Evolutionary conservation across 1,140 invertebrate species (phyloP).

Genomic region (Magallana angulata): DNA sequence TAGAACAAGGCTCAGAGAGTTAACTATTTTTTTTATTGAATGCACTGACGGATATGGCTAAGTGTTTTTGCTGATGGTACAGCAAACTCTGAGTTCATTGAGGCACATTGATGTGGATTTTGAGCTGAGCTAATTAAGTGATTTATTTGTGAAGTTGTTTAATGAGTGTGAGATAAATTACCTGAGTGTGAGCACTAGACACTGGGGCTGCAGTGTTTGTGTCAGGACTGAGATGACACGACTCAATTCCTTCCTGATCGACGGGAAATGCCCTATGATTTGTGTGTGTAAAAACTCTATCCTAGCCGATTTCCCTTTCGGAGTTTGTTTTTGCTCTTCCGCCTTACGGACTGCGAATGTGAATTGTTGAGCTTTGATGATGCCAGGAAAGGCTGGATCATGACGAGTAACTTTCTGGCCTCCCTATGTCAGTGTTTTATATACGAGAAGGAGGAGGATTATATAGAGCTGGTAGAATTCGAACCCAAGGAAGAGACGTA

Average conservation of each 20-base stretch:
- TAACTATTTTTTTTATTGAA: too few species aligned
- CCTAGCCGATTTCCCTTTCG: background rate
- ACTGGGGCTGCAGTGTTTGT: background rate
- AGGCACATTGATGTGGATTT: too few species aligned
- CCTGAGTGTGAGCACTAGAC: too few species aligned
- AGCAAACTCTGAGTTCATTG: too few species aligned
- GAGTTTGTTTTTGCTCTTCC: background rate
- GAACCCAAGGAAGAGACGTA: background rate
- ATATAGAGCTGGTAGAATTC: slow-evolving; percentile 9
- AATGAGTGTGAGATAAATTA: too few species aligned
- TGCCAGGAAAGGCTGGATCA: background rate
- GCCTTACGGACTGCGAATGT: background rate
- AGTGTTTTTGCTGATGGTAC: too few species aligned
- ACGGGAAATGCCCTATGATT: background rate
- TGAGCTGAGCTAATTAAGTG: too few species aligned
- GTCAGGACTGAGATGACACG: background rate
- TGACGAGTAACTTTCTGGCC: slow-evolving; percentile 24
- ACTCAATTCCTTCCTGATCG: slow-evolving; percentile 8
- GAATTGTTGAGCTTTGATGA: background rate
- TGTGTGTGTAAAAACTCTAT: slow-evolving; percentile 8
- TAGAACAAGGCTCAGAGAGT: background rate
- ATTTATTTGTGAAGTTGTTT: too few species aligned
- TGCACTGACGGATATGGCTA: too few species aligned
- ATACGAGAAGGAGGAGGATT: slow-evolving; percentile 5
- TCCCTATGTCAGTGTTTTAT: background rate